Evolutionary conservation across 1,140 invertebrate species (phyloP).

Genomic region (Aculops lycopersici): DNA sequence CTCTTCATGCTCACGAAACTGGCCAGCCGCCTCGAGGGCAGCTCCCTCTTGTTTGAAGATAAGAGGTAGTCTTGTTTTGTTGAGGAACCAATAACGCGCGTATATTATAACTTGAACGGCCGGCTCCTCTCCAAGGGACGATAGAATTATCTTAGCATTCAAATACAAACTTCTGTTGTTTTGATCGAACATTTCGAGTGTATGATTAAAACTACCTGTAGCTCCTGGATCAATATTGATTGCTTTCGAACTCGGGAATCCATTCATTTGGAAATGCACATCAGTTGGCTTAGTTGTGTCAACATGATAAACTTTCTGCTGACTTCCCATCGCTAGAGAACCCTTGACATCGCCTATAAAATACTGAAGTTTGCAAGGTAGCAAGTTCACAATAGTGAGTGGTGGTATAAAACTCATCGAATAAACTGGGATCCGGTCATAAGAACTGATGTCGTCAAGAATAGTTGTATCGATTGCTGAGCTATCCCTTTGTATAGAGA

Average conservation of each 20-base stretch:
- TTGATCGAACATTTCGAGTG: slow-evolving; percentile 31
- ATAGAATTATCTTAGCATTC: slow-evolving; percentile 16
- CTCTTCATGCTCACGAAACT: slow-evolving; percentile 69
- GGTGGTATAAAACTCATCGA: slow-evolving; percentile 46
- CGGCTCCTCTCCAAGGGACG: slow-evolving; percentile 20
- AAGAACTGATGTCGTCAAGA: too few relatives aligned
- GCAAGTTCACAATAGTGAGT: slow-evolving; percentile 31
- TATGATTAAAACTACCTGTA: slow-evolving; percentile 18
- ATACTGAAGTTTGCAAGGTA: slow-evolving; percentile 22
- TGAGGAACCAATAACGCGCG: slow-evolving; percentile 75
- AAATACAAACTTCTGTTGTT: slow-evolving; percentile 35
- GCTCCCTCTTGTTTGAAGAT: slow-evolving; percentile 63
- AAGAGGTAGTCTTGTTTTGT: slow-evolving; percentile 70
- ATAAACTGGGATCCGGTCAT: slow-evolving; percentile 23
- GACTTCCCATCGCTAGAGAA: background rate
- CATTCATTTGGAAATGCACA: slow-evolving; percentile 39
- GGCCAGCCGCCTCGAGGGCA: slow-evolving; percentile 42
- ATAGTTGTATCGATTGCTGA: slow-evolving; percentile 35
- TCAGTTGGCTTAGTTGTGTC: slow-evolving; percentile 33
- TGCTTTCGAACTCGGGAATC: slow-evolving; percentile 33
- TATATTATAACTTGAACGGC: slow-evolving; percentile 17
- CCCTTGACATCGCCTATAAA: background rate
- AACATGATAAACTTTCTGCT: slow-evolving; percentile 14
- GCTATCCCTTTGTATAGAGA: slow-evolving; percentile 36
- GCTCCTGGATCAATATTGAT: slow-evolving; percentile 19